phyloP scores from a whole-genome alignment of 2,888 invertebrate genomes.

The Electrophaes corylata region DNA sequence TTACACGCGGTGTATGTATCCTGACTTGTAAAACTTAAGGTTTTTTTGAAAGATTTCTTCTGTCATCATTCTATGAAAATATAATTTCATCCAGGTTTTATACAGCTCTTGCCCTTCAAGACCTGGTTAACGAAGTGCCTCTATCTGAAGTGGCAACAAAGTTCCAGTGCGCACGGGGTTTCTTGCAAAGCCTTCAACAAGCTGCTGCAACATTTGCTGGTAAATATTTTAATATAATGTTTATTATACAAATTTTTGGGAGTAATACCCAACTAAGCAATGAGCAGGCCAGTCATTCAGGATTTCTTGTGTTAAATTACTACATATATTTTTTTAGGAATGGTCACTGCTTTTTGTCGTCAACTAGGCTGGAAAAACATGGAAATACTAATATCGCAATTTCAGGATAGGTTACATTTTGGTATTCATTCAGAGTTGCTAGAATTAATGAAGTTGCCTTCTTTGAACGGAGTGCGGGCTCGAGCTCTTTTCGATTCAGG shows the following conservation, averaged over 20 bases:
- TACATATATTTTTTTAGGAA: conserved; percentile 84
- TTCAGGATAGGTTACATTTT: conserved; percentile 96
- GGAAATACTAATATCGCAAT: conserved; percentile 94
- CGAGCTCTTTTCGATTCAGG: conserved; percentile 92
- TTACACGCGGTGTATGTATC: no score
- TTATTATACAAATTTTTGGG: no score
- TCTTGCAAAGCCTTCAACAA: conserved; percentile 97
- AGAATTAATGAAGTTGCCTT: conserved; percentile 93
- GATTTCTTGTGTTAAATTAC: neutral
- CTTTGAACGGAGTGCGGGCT: conserved; percentile 93
- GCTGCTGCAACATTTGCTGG: conserved; percentile 97
- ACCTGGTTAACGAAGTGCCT: conserved; percentile 95
- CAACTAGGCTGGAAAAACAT: conserved; percentile 96
- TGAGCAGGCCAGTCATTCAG: no score
- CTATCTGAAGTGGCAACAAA: conserved; percentile 91
- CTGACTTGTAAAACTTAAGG: no score
- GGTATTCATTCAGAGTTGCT: conserved; percentile 96
- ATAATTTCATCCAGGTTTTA: conserved; percentile 87
- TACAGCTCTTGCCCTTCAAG: conserved; percentile 95
- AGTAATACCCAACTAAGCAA: no score
- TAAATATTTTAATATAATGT: no score
- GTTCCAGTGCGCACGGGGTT: conserved; percentile 94
- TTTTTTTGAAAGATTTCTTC: no score
- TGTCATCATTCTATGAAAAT: neutral
- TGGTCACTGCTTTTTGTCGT: conserved; percentile 98